Evolutionary conservation across 2,888 invertebrate species (phyloP).

Genomic region (Noctua janthe): DNA sequence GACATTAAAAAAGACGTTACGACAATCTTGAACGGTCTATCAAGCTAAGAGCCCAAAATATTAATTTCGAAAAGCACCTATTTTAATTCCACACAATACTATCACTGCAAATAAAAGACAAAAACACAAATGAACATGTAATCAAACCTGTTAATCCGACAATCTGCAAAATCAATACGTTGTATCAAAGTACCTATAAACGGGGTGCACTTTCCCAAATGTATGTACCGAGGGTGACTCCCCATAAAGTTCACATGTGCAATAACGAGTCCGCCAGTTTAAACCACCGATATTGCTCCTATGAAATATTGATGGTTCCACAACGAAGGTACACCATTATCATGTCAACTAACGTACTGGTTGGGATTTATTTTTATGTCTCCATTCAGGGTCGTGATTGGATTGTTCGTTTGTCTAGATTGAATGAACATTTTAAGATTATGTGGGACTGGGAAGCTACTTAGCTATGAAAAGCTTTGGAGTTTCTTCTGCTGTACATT

Average conservation of each 20-base stretch:
- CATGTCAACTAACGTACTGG: conserved; percentile 66
- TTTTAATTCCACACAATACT: not conserved
- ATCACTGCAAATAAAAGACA: conserved; percentile 37
- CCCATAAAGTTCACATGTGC: conserved; percentile 88
- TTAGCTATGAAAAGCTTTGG: not conserved
- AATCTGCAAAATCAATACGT: conserved; percentile 86
- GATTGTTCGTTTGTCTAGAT: conserved; percentile 11
- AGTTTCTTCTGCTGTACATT: not conserved
- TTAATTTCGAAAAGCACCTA: not conserved
- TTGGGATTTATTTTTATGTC: conserved; percentile 63
- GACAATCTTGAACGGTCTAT: not conserved
- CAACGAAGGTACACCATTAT: conserved; percentile 74
- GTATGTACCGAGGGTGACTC: conserved; percentile 87
- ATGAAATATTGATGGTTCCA: conserved; percentile 87
- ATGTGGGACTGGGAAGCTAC: not conserved
- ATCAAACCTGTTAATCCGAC: conserved; percentile 74
- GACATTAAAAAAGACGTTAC: not conserved
- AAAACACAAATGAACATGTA: conserved; percentile 54
- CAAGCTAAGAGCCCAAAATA: not conserved
- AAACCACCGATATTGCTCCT: conserved; percentile 84
- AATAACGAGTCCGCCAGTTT: conserved; percentile 86
- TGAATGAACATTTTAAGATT: not conserved
- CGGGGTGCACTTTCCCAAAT: conserved; percentile 84
- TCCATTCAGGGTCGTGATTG: conserved; percentile 38
- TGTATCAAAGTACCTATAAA: conserved; percentile 71